phyloP scores from a whole-genome alignment of 2,888 invertebrate genomes.

The Apotomis turbidana region DNA sequence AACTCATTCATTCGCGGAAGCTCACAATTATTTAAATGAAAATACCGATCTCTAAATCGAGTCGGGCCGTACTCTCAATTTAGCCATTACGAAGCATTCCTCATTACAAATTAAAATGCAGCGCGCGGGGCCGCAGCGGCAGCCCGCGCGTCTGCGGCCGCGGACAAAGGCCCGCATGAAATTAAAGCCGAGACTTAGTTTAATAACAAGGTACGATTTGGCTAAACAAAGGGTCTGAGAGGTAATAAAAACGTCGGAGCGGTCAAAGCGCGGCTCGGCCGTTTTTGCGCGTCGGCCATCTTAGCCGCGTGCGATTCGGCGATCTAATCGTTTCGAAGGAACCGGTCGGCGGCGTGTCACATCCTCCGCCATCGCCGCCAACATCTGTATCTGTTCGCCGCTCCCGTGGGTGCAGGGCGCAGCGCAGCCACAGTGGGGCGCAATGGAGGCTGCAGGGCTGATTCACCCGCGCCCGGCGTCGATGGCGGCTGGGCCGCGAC shows the following conservation, averaged over 20 bases:
- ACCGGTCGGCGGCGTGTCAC: conserved; percentile 2
- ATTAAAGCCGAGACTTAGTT: conserved; percentile 11
- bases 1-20: conserved; percentile 28
- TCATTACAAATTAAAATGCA: conserved; percentile 40
- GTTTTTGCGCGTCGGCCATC: conserved; percentile 36
- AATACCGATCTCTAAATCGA: conserved; percentile 41
- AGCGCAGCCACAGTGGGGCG: conserved; percentile 14
- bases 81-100: conserved; percentile 38
- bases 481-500: neutral
- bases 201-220: conserved; percentile 25
- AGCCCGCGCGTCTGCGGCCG: conserved; percentile 29
- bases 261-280: conserved; percentile 49
- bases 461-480: conserved; percentile 15
- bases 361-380: neutral
- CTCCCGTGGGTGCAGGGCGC: neutral
- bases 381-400: neutral
- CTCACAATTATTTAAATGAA: conserved; percentile 39
- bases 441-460: conserved; percentile 50
- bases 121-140: conserved; percentile 2
- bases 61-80: conserved; percentile 37
- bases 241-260: conserved; percentile 43
- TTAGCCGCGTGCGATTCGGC: conserved; percentile 15
- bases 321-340: conserved; percentile 17
- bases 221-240: conserved; percentile 29
- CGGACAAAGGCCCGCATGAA: conserved; percentile 24